Evolutionary conservation across 2,797 vertebrate genomes (phyloP), one percentile per base, ranked within the genome.

Genomic region (Denticeps clupeoides): DNA sequence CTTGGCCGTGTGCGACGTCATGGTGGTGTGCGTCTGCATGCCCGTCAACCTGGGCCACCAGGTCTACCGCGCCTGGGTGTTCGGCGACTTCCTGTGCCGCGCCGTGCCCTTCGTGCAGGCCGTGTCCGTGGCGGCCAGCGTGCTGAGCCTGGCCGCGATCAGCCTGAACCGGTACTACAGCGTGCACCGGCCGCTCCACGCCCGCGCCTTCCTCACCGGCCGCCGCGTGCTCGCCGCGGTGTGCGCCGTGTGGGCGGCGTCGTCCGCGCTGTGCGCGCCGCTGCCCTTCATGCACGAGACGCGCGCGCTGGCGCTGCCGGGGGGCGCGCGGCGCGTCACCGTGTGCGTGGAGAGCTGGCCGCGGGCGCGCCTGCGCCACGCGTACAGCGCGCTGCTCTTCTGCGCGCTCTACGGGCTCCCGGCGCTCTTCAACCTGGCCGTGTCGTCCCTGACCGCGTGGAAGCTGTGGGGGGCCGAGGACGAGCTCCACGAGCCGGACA

Each of bases 21-120:
- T 80, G 72, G 77, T 80, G 45, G 74, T 80, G 41, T 78, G 74
- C 38, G 67, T 80, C 21, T 80, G 77, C 48, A 80, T 80, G 77
- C 77, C 77, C 1, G 76, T 78, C 1, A 80, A 73, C 24, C 60
- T 78, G 21, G 72, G 69, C 3, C 77, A 72, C 38, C 73, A 80
- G 63, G 69, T 80, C 4, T 69, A 77, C 56, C 73, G 71, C 47
- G 74, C 64, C 3, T 80, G 77, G 77, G 70, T 78, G 32, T 77
- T 80, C 42, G 77, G 77, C 2, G 75, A 72, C 51, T 64, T 74
- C 11, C 18, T 80, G 64, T 80, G 77, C 26, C 69, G 75, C 2
- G 61, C 74, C 2, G 77, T 80, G 15, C 77, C 77, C 1, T 80
- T 80, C 35, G 73, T 80, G 23, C 77, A 80, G 55, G 77, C 77